Evolutionary conservation across 2,797 vertebrate genomes (phyloP), one percentile per base, ranked within the genome.

Genomic region (Lagorchestes hirsutus): DNA sequence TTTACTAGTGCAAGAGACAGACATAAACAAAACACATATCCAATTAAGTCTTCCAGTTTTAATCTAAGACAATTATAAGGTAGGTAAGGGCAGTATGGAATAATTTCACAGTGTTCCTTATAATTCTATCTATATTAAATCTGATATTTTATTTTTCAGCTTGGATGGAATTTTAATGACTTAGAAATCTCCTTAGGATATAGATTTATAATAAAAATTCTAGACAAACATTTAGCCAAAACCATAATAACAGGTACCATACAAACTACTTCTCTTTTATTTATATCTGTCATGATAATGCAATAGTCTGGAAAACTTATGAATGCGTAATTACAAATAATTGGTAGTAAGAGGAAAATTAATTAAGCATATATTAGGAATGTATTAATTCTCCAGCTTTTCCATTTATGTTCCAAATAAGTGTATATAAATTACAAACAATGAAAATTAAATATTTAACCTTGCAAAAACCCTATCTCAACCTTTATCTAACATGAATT

Each of bases 231-330:
- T 91, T 96, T 96, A 59, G 1, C 50, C 0, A 94, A 93, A 34
- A 92, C 40, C 95, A 94, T 52, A 97, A 56, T 62, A 94, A 95
- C 54, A 95, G 96, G 94, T 92, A 97, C 46, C 82, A 94, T 93
- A 95, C 95, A 18, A 97, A 92, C 56, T 95, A 90, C 57, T 62
- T 92, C 98, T 97, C 96, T 98, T 97, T 97, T 67, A 87, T 92
- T 40, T 82, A 97, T n/a, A 87, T 96, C 93, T 93, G 97, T 93
- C 92, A 93, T 94, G 90, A 46, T 18, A 97, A 97, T 50, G 54
- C 5, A 46, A 90, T 54, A 95, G 62, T 55, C 94, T 54, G 55
- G 92, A 58, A 94, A 93, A 59, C 50, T 92, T 87, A 31, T 34
- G 24, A 56, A 3, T 24, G 18, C 54, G 54, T 55, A 91, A 57